Evolutionary conservation across 1,140 invertebrate species (phyloP).

Genomic region (Grapholita molesta): DNA sequence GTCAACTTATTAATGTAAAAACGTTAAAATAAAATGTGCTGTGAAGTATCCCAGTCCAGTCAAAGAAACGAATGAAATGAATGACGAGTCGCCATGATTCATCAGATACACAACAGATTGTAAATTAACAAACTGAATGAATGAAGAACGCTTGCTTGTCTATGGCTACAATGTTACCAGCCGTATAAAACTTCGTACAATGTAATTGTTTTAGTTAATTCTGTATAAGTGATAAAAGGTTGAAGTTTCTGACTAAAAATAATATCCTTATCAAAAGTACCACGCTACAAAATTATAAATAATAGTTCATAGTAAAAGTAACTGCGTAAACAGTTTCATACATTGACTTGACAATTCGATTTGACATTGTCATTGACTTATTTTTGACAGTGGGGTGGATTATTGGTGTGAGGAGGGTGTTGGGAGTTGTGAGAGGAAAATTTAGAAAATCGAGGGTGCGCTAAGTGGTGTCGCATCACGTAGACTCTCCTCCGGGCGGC

Average conservation of each 20-base stretch:
- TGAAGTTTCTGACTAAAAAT: no score
- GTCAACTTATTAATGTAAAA: neutral
- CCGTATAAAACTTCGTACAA: neutral
- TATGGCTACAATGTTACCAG: neutral
- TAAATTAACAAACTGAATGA: slow-evolving; percentile 4
- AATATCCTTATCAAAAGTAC: no score
- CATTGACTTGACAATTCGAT: neutral
- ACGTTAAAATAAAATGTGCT: slow-evolving; percentile 17
- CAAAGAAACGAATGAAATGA: slow-evolving; percentile 17
- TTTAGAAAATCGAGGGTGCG: slow-evolving; percentile 22
- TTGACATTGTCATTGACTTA: neutral
- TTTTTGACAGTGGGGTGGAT: neutral
- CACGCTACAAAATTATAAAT: no score
- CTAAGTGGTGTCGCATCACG: slow-evolving; percentile 24
- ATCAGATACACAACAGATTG: neutral
- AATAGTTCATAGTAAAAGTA: no score
- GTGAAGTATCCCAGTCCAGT: neutral
- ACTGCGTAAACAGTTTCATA: no score
- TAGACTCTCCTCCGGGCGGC: slow-evolving; percentile 5
- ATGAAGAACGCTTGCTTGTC: neutral
- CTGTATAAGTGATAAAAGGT: no score
- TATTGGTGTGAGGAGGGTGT: slow-evolving; percentile 4
- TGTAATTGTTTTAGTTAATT: neutral
- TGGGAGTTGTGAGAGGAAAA: slow-evolving; percentile 2
- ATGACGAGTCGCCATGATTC: slow-evolving; percentile 12